Evolutionary conservation across 2,888 invertebrate genomes (phyloP), one percentile per base, ranked within the genome.

Genomic region (Dynastes grantii): DNA sequence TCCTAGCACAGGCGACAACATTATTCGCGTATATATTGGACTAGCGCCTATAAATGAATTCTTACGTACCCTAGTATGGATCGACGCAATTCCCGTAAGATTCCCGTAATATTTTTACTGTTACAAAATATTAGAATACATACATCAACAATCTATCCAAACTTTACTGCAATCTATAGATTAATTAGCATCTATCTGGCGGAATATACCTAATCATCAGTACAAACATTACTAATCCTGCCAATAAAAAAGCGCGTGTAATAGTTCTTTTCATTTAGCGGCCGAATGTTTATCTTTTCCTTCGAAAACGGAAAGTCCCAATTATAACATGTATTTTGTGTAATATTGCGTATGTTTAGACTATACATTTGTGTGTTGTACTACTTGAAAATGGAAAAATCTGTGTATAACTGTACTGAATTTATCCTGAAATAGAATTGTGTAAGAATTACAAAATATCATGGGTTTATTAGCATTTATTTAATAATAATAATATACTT

Each of bases 221-320:
- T 13, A n/a, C 5, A 2, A 53, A 53, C 16, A n/a, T 2, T 53
- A n/a, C 53, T 53, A 53, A 16, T n/a, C 2, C 53, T 16, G 13
- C 4, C 2, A 53, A n/a, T 53, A 16, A 16, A 53, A 53, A 53
- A 2, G 32, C 32, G 32, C 3, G 3, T 32, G 32, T 5, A 32
- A 32, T 32, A 5, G 32, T 32, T 32, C 1, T 1, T n/a, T n/a
- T 22, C 22, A 9, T 22, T 61, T 61, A 61, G 61, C 61, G 22
- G 11, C 1, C 6, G 22, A 61, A 61, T 61, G 27, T 61, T 61
- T 61, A 61, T 9, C 27, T 29, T 27, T 61, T 61, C 29, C 9
- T 61, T 27, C 22, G 61, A 61, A 2, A 61, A 61, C 22, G 61
- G 61, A 1, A 61, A 61, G 61, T 27, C 61, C 61, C 61, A 61